Evolutionary conservation across 2,888 invertebrate genomes (phyloP), one percentile per base, ranked within the genome.

Genomic region (Agriopis aurantiaria): DNA sequence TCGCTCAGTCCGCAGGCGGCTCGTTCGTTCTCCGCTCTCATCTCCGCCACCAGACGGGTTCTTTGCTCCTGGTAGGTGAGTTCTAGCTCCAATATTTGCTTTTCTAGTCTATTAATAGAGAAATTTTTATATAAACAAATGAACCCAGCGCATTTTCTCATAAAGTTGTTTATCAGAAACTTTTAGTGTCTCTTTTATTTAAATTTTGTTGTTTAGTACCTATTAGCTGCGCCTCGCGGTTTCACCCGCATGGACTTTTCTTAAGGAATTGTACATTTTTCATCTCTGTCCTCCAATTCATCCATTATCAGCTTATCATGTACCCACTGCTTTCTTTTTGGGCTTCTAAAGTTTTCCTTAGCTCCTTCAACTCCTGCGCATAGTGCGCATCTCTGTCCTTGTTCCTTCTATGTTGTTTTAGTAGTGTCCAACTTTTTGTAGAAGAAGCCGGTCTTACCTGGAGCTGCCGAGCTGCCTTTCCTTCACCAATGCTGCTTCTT

Each of bases 1-100:
- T 95, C 89, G 69, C 95, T 95, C 8, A 96, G 87, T 71, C 96
- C 97, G 62, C 96, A 95, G 3, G 97, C 94, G 78, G 96, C 96
- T 55, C 96, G 93, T 76, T 96, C 96, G 82, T 96, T 96, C 64
- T 96, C 92, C 0, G 96, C 95, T 12, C 96, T 90, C 82, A 97
- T 93, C 78, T 97, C 97, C 0, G 96, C 91, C 67, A 97, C 87
- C 80, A 94, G 82, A 0, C 93, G 87, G 10, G 92, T 90, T 0
- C 94, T 83, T 68, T 94, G 94, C 79, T 92, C 92, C 67, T 92
- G 93, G 71, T 93, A 92, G 0, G 89, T 87, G 65, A 90, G 51
- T 75, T 94, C 94, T 10, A 94, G 67, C 60, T 93, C 93, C 12
- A 93, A 68, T 14, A 94, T 93, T 76, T 94, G 94, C 76, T 93